Percentiles rank a stretch among this genome's conserved stretches.
Evolutionary conservation across 2,113 vertebrate genomes (phyloP).

Genomic region (Machaerirhynchus nigripectus): DNA sequence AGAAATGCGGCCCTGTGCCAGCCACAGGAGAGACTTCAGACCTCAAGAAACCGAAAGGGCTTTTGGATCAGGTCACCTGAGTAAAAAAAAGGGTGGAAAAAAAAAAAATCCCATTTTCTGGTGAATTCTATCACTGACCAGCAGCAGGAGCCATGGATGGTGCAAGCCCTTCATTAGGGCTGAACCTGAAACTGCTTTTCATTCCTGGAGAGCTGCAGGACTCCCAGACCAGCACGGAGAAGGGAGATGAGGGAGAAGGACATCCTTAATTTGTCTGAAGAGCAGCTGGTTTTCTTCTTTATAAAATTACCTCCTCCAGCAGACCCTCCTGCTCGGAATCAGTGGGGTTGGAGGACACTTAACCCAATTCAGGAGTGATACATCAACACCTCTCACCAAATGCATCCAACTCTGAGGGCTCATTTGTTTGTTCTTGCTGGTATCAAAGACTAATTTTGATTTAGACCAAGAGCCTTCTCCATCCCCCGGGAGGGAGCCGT

Average conservation of each 20-base stretch:
- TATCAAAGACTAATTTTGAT: conserved; percentile 14
- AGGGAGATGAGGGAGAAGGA: background rate
- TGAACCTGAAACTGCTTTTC: background rate
- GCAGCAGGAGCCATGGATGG: background rate
- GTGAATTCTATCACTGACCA: background rate
- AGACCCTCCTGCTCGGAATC: background rate
- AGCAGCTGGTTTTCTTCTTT: background rate
- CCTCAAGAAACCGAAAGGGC: background rate
- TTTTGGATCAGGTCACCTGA: background rate
- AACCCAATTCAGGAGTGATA: background rate
- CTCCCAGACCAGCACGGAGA: background rate
- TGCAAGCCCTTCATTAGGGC: background rate
- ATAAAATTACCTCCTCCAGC: conserved; percentile 5
- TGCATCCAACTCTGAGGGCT: background rate
- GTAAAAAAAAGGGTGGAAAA: rapidly evolving
- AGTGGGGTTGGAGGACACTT: background rate
- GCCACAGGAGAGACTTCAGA: rapidly evolving
- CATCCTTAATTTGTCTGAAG: background rate
- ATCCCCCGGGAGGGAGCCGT: background rate
- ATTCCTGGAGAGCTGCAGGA: background rate
- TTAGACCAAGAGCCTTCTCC: background rate
- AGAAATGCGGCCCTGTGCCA: background rate
- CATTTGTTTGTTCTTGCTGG: background rate
- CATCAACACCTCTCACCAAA: background rate
- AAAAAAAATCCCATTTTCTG: background rate